Evolutionary conservation across 2,888 invertebrate species (phyloP).

Genomic region (Drosophila infuscata): DNA sequence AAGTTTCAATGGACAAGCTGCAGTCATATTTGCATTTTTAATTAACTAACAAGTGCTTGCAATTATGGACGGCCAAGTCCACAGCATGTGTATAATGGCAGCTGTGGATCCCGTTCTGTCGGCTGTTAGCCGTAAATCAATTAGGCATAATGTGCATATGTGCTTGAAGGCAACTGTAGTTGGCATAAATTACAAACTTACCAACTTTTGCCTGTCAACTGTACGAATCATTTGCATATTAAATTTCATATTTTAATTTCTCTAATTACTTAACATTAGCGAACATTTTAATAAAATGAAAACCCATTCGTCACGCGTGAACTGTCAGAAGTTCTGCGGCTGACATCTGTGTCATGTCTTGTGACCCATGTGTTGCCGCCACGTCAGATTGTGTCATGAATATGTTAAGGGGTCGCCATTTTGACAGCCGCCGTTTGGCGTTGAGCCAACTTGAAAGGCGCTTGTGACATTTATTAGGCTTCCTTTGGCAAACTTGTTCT

Average conservation of each 20-base stretch:
- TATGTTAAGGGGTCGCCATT: conserved; percentile 51
- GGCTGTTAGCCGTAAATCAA: conserved; percentile 55
- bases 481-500: conserved; percentile 32
- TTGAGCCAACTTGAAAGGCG: conserved; percentile 29
- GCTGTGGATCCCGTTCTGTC: conserved; percentile 19
- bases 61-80: conserved; percentile 56
- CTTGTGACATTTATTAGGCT: conserved; percentile 57
- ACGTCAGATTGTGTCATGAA: conserved; percentile 51
- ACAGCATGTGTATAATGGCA: conserved; percentile 39
- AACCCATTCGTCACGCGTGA: conserved; percentile 35
- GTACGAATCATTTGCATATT: conserved; percentile 7
- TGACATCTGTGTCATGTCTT: conserved; percentile 17
- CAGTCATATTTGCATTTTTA: conserved; percentile 69
- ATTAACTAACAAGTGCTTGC: conserved; percentile 72
- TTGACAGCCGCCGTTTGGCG: conserved; percentile 42
- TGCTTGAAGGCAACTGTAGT: conserved; percentile 35
- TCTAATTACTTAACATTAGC: conserved; percentile 45
- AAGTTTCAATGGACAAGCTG: conserved; percentile 45
- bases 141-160: conserved; percentile 55
- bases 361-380: conserved; percentile 32
- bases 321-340: conserved; percentile 48
- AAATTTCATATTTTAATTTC: conserved; percentile 48
- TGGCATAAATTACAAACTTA: conserved; percentile 38
- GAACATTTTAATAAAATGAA: conserved; percentile 34
- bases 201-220: conserved; percentile 2